phyloP scores from a whole-genome alignment of 2,888 invertebrate genomes.

The Brenthis hecate region DNA sequence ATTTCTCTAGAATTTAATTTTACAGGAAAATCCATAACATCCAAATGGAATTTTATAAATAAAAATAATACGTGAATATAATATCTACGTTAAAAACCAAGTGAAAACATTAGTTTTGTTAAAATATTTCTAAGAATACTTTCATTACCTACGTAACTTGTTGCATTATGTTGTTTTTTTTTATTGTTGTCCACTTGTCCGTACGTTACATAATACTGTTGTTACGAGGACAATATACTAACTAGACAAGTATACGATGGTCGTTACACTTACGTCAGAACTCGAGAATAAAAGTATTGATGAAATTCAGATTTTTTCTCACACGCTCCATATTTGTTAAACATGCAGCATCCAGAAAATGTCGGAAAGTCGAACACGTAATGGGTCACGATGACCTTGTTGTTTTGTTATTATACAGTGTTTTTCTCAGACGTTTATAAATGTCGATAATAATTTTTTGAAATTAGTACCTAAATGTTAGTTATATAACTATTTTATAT shows the following conservation, averaged over 20 bases:
- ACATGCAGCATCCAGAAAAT: too few relatives aligned
- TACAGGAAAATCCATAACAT: too few relatives aligned
- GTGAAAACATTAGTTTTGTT: constrained; percentile 40
- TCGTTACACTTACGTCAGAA: constrained; percentile 13
- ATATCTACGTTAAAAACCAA: constrained; percentile 36
- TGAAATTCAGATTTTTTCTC: background rate
- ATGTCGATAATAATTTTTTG: too few relatives aligned
- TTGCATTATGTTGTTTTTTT: constrained; percentile 36
- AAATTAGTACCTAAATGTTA: too few relatives aligned
- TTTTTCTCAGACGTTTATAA: too few relatives aligned
- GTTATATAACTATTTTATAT: too few relatives aligned
- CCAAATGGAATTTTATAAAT: background rate
- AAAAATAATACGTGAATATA: background rate
- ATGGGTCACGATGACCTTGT: too few relatives aligned
- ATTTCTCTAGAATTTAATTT: too few relatives aligned
- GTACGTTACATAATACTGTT: constrained; percentile 42
- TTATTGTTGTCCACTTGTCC: constrained; percentile 37
- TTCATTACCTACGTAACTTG: constrained; percentile 47
- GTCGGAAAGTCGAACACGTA: too few relatives aligned
- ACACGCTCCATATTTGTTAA: too few relatives aligned
- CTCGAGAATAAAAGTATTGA: constrained; percentile 10
- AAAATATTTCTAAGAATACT: constrained; percentile 46
- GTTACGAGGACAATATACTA: constrained; percentile 40
- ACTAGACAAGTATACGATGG: constrained; percentile 13
- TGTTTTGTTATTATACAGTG: too few relatives aligned